Evolutionary conservation across 2,113 vertebrate species (phyloP), one percentile per base, ranked within the genome.

Genomic region (Thunnus thynnus): DNA sequence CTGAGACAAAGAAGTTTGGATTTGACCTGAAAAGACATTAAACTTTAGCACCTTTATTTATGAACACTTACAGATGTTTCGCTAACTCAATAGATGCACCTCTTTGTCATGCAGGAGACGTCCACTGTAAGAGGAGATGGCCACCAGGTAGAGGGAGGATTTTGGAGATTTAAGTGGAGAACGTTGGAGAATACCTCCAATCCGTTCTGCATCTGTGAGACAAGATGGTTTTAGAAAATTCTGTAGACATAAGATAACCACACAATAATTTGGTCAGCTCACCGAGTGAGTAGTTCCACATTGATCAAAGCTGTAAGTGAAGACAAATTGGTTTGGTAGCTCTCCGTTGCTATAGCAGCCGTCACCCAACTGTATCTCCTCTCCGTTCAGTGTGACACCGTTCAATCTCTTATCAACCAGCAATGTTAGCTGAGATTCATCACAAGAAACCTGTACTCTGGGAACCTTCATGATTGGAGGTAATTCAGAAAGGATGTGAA

Each of bases 271-370:
- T 44, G 0, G 11, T 20, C 1, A 16, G 76, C 91, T 86, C 32
- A 94, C 91, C 69, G 50, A 44, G 52, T 20, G 55, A 13, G 44
- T 62, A 4, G 90, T 93, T 48, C 91, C 93, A 87, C 93, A 92
- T 69, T 89, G 57, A 10, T 79, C 66, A 4, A 91, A 60, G 13
- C 73, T 16, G 41, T 93, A 93, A 46, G 22, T 72, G 50, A 94
- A 93, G 32, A 88, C 78, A 78, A 90, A 67, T 0, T 86, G 72
- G 46, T 89, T 58, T 18, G 68, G 75, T 17, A 78, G 79, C 22
- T 86, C 76, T 36, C 46, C 12, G 4, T 88, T 94, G 67, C 86
- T 91, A 4, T 48, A 72, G 82, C 91, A 93, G 20, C 81, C 78
- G n/a, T 87, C 46, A 11, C 92, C 92, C 58, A 94, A 13, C 69